These are phyloP conservation scores for Prionailurus bengalensis DNA, from an alignment of 2,113 vertebrate genomes.

Conservation along the genomic window DNA sequence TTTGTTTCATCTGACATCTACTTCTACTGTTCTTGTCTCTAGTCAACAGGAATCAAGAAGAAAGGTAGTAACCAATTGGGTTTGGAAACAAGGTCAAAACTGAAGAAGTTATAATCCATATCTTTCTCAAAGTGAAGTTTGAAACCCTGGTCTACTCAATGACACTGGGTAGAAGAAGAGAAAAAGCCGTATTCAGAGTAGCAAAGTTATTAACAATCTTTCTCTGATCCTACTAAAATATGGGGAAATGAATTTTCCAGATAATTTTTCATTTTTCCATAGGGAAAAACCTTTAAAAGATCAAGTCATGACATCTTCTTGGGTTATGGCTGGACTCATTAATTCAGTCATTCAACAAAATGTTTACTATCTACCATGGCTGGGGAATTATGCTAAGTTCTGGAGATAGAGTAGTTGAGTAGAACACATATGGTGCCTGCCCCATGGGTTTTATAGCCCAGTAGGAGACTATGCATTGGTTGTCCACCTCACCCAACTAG, in stretches of 20 bases:
- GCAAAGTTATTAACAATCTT: not conserved
- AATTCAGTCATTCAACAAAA: not conserved
- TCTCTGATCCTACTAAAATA: not conserved
- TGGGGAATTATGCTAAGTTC: not conserved
- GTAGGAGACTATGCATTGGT: not conserved
- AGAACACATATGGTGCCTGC: not conserved
- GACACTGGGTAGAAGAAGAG: not conserved
- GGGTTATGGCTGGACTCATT: not conserved
- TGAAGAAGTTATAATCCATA: not conserved
- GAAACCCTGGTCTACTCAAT: not conserved
- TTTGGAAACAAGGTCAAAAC: constrained; percentile 21
- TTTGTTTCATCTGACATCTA: not conserved
- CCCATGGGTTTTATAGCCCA: not conserved
- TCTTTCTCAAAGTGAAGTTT: not conserved
- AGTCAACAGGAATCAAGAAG: not conserved
- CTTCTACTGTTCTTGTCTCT: not conserved
- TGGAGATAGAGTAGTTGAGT: not conserved
- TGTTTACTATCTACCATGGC: not conserved
- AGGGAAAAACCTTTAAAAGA: not conserved
- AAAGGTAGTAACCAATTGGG: not conserved
- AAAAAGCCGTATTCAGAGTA: not conserved
- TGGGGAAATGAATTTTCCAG: constrained; percentile 3
- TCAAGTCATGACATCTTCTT: constrained; percentile 25
- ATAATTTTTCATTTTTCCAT: not conserved
- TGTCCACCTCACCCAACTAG: not conserved